Base-by-base conservation (phyloP, 2,797 vertebrate species). In the Pangasius sanitwongsei region DNA sequence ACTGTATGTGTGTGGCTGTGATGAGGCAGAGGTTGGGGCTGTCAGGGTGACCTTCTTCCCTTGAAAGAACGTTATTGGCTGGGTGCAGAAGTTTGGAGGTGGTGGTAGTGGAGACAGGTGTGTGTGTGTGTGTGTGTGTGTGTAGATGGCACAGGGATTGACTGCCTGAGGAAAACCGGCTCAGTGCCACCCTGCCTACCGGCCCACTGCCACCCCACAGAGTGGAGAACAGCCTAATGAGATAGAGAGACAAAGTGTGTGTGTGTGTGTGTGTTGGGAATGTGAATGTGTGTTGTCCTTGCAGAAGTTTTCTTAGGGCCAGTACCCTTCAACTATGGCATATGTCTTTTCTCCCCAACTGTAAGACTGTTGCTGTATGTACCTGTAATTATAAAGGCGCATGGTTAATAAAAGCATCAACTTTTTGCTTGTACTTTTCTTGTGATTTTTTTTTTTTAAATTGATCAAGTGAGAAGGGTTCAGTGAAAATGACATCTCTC, bases 161-260 rank as follows among this genome's bases (percentile, higher is more conserved):
- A 81, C 82, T 89, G 90, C 78, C 89, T 85, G 78, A 86, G 89
- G 92, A 86, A 86, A 90, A 53, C 89, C 89, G 92, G 87, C 87
- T 91, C 86, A 69, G 85, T 92, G 87, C 89, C 90, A 89, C 88
- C 80, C 80, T 89, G 84, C 87, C 89, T 83, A 61, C 77, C 23
- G n/a, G 83, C 85, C 80, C 81, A 87, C 88, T 91, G 87, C 89
- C 77, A 34, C 90, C 91, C 89, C 77, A 88, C 89, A 88, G 89
- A 72, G 82, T 75, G 75, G 31, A 78, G 87, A 87, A 80, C 83
- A 82, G 77, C 69, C 83, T 91, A 89, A 89, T 91, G 88, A 89
- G 86, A 84, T 80, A 50, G 61, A 31, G 57, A 61, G 57, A 61
- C 34, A 16, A 31, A 31, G 78, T 78, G 83, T 81, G 70, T n/a